A percentile compares a stretch with the other conserved stretches of the same genome.
These are phyloP conservation scores for Pterostichus niger DNA, from an alignment of 2,888 invertebrate genomes.

Conservation along the genomic window DNA sequence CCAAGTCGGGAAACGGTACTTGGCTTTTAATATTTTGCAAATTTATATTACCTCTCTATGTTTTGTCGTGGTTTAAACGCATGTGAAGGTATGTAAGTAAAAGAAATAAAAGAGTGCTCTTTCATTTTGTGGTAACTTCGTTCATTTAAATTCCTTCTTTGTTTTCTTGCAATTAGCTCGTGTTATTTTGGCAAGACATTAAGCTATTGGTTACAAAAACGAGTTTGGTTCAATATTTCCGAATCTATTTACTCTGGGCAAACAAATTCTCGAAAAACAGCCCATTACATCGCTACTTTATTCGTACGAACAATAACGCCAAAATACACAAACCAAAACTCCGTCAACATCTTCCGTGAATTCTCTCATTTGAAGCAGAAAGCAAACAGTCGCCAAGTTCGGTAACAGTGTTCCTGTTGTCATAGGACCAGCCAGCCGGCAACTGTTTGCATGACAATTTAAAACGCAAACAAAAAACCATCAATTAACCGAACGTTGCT, in stretches of 20 bases:
- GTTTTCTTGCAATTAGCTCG: slow-evolving; percentile 28
- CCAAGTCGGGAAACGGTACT: too few relatives aligned
- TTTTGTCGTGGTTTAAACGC: too few relatives aligned
- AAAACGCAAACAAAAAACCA: slow-evolving; percentile 63
- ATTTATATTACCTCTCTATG: too few relatives aligned
- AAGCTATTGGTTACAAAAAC: slow-evolving; percentile 45
- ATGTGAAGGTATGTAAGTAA: too few relatives aligned
- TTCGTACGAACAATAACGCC: slow-evolving; percentile 18
- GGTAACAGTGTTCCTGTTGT: slow-evolving; percentile 38
- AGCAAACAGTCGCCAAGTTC: slow-evolving; percentile 18
- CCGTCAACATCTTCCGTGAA: slow-evolving; percentile 48
- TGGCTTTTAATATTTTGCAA: too few relatives aligned
- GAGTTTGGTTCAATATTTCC: slow-evolving; percentile 14
- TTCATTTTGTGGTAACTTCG: too few relatives aligned
- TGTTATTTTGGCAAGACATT: slow-evolving; percentile 35
- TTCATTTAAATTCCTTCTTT: not conserved
- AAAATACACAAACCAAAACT: slow-evolving; percentile 37
- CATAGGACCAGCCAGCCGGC: slow-evolving; percentile 27
- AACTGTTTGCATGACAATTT: slow-evolving; percentile 64
- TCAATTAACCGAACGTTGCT: slow-evolving; percentile 62
- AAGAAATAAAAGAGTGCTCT: too few relatives aligned
- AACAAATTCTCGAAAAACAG: slow-evolving; percentile 39
- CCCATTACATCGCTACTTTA: slow-evolving; percentile 50
- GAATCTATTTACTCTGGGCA: slow-evolving; percentile 22
- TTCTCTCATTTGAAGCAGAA: not conserved